Evolutionary conservation across 1,140 invertebrate species (phyloP), one percentile per base, ranked within the genome.

Genomic region (Lysiphlebus fabarum): DNA sequence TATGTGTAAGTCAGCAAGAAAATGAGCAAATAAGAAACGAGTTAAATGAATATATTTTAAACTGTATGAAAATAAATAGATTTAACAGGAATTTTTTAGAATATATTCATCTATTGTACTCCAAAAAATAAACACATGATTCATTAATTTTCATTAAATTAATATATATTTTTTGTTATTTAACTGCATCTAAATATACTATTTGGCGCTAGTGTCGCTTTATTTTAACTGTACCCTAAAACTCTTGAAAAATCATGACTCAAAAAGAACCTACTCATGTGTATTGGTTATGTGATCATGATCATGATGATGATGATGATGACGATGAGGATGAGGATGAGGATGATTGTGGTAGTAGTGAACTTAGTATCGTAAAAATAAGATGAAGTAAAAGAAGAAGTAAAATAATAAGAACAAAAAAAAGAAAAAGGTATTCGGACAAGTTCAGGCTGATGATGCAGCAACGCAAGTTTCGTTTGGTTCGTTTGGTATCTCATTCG

Each of bases 371-470:
- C 17, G 17, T 26, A 26, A 26, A 4, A 26, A 47, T 1, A 47
- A 47, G 12, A 61, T 53, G 64, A 61, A 68, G n/a, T n/a, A n/a
- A n/a, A 61, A 62, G 56, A 68, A 59, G 64, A 37, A 53, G 62
- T 55, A 61, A 59, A 65, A 62, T 65, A 62, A 59, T 63, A 57
- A 69, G 67, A 56, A 26, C 2, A 26, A 26, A 26, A 26, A 26
- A 4, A 26, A 26, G 17, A 26, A 26, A 63, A 70, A 71, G 69
- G 68, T 70, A 70, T 71, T 70, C 69, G 70, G 66, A 65, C 70
- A 71, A 70, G 69, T 71, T 71, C 69, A 70, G 65, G 69, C 61
- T 71, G 69, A 70, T 71, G 69, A 70, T 70, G 70, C 69, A 69
- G 70, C 65, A 59, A 26, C 17, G 17, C 17, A 53, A 34, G 61